phyloP scores from a whole-genome alignment of 30 jellyfish, hydroid and myxozoan genomes.

The Aurelia sp. region DNA sequence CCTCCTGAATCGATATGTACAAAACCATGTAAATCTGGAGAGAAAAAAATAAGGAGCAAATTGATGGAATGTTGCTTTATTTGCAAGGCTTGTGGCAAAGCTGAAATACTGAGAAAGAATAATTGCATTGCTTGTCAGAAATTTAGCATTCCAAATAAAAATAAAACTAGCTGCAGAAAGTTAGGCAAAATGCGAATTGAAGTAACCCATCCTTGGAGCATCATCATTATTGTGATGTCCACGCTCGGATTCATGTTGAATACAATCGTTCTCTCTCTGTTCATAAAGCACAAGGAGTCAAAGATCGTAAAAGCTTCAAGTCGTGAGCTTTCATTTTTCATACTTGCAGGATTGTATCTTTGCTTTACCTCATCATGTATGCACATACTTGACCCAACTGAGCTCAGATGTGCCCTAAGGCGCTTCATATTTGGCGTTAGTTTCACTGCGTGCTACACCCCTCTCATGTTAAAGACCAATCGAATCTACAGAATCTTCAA shows the following conservation, averaged over 20 bases:
- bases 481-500: slow-evolving; percentile 80
- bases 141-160: slow-evolving; percentile 22
- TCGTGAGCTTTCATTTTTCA: slow-evolving; percentile 54
- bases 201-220: slow-evolving; percentile 3
- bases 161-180: slow-evolving; percentile 9
- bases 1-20: slow-evolving; percentile 42
- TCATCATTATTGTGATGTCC: slow-evolving; percentile 17
- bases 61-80: slow-evolving; percentile 43
- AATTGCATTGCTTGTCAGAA: slow-evolving; percentile 25
- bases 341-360: slow-evolving; percentile 47
- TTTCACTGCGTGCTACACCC: slow-evolving; percentile 83
- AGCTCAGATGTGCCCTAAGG: slow-evolving; percentile 54
- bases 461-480: slow-evolving; percentile 77
- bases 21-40: slow-evolving; percentile 46
- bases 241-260: slow-evolving; percentile 25
- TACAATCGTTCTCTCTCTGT: slow-evolving; percentile 16
- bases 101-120: slow-evolving; percentile 37
- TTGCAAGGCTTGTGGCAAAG: slow-evolving; percentile 36
- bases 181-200: slow-evolving; percentile 19
- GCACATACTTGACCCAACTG: slow-evolving; percentile 41
- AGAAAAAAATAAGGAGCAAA: not conserved
- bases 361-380: slow-evolving; percentile 60
- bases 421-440: slow-evolving; percentile 78
- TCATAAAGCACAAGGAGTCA: slow-evolving; percentile 37
- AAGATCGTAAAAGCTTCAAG: slow-evolving; percentile 68